Percentiles rank a stretch among this genome's conserved stretches.
Evolutionary conservation across 2,888 invertebrate species (phyloP).

Genomic region (Arge pagana): DNA sequence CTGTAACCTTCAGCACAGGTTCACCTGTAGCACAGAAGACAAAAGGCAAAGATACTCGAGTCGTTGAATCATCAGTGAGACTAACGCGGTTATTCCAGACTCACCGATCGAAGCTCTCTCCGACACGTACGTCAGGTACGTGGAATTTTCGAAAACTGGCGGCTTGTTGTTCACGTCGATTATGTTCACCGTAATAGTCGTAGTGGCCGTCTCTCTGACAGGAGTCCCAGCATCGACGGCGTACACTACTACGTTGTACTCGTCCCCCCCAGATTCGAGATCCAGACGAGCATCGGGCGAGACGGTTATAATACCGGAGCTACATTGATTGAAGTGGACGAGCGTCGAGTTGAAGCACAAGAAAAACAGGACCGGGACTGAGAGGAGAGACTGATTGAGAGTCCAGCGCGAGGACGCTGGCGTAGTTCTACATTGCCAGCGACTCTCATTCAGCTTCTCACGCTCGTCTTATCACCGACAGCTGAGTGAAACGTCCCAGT

Average conservation of each 20-base stretch:
- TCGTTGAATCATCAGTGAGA: not conserved
- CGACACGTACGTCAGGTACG: conserved; percentile 72
- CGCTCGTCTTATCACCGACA: no score
- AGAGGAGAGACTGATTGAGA: no score
- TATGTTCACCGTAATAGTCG: conserved; percentile 73
- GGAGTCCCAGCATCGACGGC: conserved; percentile 78
- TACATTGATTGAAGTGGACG: no score
- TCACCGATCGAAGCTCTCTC: conserved; percentile 67
- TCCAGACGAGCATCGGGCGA: conserved; percentile 76
- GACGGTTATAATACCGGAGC: conserved; percentile 72
- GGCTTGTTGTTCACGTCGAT: conserved; percentile 82
- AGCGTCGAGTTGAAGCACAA: no score
- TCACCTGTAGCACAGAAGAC: conserved; percentile 52
- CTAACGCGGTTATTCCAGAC: conserved; percentile 5
- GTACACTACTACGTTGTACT: conserved; percentile 73
- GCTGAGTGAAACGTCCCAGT: no score
- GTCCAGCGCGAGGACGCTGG: no score
- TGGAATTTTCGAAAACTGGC: conserved; percentile 71
- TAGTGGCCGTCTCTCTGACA: conserved; percentile 77
- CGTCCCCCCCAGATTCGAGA: conserved; percentile 69
- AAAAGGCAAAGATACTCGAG: not conserved
- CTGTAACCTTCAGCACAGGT: conserved; percentile 67
- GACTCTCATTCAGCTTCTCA: no score
- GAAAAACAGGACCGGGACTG: no score
- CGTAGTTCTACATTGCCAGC: no score